phyloP scores from a whole-genome alignment of 2,113 vertebrate genomes.

The Chauna torquata region DNA sequence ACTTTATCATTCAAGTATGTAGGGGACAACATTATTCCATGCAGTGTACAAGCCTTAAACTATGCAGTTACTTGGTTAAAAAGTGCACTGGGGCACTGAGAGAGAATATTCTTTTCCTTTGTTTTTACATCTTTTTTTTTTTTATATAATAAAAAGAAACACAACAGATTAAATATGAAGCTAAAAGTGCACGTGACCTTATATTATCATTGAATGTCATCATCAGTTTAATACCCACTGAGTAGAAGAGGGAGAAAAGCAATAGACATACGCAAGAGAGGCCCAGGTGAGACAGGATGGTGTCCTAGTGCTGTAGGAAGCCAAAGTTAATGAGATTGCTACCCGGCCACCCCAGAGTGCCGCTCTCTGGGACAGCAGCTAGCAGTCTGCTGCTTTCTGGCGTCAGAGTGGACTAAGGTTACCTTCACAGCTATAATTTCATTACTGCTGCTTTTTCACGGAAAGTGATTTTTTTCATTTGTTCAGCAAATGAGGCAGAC shows the following conservation, averaged over 20 bases:
- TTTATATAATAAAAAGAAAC: not conserved
- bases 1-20: not conserved
- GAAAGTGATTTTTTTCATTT: slow-evolving; percentile 51
- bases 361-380: not conserved
- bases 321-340: not conserved
- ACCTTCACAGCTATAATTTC: slow-evolving; percentile 46
- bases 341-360: not conserved
- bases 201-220: not conserved
- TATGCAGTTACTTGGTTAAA: not conserved
- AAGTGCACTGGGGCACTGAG: not conserved
- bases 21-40: not conserved
- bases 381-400: not conserved
- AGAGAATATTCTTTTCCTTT: not conserved
- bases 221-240: not conserved
- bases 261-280: not conserved
- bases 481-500: slow-evolving; percentile 33
- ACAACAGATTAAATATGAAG: not conserved
- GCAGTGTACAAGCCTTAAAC: not conserved
- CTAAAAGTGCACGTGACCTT: not conserved
- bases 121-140: not conserved
- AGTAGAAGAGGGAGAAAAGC: not conserved
- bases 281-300: not conserved
- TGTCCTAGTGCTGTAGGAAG: not conserved
- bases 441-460: slow-evolving; percentile 16
- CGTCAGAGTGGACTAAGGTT: not conserved